phyloP scores from a whole-genome alignment of 2,888 invertebrate genomes.

The Leptodirus hochenwartii region DNA sequence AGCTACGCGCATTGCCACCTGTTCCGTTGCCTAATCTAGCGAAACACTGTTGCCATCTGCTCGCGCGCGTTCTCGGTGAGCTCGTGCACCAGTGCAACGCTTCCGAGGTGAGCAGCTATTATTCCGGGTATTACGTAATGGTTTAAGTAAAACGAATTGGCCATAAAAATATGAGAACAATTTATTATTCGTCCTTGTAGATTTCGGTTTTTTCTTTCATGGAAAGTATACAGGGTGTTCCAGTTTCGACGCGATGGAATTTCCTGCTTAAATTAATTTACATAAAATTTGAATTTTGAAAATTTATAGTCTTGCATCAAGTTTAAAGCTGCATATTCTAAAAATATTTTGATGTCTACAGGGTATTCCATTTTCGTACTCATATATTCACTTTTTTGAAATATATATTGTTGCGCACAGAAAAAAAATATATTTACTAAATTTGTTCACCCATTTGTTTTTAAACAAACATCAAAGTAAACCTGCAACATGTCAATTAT shows the following conservation, averaged over 20 bases:
- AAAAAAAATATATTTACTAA: too few species aligned
- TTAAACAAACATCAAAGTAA: too few species aligned
- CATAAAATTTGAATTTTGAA: too few species aligned
- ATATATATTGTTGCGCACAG: too few species aligned
- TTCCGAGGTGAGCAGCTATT: conserved; percentile 38
- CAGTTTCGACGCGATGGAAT: neutral
- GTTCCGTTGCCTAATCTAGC: conserved; percentile 20
- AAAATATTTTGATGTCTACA: too few species aligned
- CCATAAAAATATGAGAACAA: neutral
- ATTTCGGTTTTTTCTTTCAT: neutral
- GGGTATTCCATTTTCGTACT: too few species aligned
- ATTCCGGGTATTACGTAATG: neutral
- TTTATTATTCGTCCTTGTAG: neutral
- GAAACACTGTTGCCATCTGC: conserved; percentile 50
- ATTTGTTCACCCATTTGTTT: too few species aligned
- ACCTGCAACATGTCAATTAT: too few species aligned
- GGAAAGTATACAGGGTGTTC: conserved; percentile 1
- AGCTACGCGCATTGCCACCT: too few species aligned
- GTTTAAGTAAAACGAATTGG: conserved; percentile 4
- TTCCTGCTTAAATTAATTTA: neutral
- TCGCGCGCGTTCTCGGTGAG: conserved; percentile 75
- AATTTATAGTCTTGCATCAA: too few species aligned
- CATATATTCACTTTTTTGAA: too few species aligned
- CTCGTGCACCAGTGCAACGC: conserved; percentile 63
- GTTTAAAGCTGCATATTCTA: too few species aligned